Conservation (phyloP, 2,113 vertebrate species). For the Oryzias woworae region DNA sequence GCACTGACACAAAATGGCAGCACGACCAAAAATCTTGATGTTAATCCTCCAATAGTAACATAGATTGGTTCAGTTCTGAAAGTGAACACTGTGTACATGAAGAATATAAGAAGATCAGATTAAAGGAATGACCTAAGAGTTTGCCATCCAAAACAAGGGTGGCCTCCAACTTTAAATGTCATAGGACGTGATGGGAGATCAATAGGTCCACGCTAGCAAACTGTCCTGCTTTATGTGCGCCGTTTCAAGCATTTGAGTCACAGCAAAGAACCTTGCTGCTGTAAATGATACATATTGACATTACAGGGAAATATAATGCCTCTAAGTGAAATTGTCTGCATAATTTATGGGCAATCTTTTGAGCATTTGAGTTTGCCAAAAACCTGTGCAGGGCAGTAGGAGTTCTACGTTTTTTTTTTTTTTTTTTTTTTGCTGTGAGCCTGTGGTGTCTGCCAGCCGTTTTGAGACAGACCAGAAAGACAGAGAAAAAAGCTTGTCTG, state of each 20-base stretch:
- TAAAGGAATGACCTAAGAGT: constrained; percentile 25
- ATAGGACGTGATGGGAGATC: constrained; percentile 12
- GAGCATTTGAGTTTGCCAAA: constrained; percentile 14
- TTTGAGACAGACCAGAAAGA: constrained; percentile 39
- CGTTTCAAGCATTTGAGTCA: constrained; percentile 3
- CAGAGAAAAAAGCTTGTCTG: constrained; percentile 29
- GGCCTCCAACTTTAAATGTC: constrained; percentile 9
- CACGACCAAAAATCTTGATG: not conserved
- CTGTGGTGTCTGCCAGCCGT: constrained; percentile 48
- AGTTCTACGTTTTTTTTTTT: constrained; percentile 22
- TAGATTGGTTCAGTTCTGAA: constrained; percentile 40
- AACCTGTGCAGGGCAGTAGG: constrained; percentile 11
- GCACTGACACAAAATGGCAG: not conserved
- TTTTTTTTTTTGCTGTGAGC: constrained; percentile 21
- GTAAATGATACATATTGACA: constrained; percentile 32
- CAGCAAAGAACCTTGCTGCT: not conserved
- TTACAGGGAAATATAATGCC: constrained; percentile 19
- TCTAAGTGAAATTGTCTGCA: constrained; percentile 30
- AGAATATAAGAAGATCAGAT: constrained; percentile 47
- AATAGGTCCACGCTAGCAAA: constrained; percentile 17
- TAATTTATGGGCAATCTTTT: constrained; percentile 33
- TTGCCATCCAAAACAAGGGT: constrained; percentile 18
- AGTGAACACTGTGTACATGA: constrained; percentile 40
- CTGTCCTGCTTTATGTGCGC: not conserved
- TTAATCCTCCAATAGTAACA: constrained; percentile 47